These are phyloP conservation scores for Echinarachnius parma DNA, from an alignment of 53 echinoderm and acorn worm species.

Conservation along the genomic window DNA sequence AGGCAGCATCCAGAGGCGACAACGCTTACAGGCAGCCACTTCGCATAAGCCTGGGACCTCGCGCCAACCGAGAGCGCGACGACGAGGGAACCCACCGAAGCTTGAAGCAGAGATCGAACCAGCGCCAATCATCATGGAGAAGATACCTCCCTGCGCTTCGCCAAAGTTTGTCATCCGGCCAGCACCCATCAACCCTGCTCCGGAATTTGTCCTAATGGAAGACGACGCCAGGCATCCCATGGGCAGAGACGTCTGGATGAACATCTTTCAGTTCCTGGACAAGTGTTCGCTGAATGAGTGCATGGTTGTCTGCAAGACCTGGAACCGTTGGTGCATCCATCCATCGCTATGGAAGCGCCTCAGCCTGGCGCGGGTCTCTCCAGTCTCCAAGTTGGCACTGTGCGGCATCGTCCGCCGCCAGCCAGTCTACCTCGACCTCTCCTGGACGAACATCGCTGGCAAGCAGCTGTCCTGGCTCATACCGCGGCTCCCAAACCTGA, in stretches of 20 bases:
- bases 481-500: constrained; percentile 69
- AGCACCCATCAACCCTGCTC: constrained; percentile 67
- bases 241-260: constrained; percentile 69
- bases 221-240: constrained; percentile 59
- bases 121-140: constrained; percentile 55
- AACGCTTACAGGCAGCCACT: no score
- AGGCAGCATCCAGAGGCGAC: background rate
- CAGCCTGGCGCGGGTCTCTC: constrained; percentile 50
- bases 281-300: constrained; percentile 65
- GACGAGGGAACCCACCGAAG: constrained; percentile 21
- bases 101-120: constrained; percentile 37
- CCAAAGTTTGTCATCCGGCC: constrained; percentile 87
- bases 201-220: constrained; percentile 49
- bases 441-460: constrained; percentile 62
- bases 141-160: constrained; percentile 46
- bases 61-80: constrained; percentile 6
- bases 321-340: constrained; percentile 95
- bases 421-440: constrained; percentile 68
- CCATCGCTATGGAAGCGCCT: constrained; percentile 67
- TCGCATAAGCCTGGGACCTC: no score
- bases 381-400: constrained; percentile 58
- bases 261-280: constrained; percentile 62
- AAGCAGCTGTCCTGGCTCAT: constrained; percentile 83
- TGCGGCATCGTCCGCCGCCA: constrained; percentile 82
- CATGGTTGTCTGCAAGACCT: constrained; percentile 87